phyloP scores from a whole-genome alignment of 2,888 invertebrate genomes.

The Morinoia aosen region DNA sequence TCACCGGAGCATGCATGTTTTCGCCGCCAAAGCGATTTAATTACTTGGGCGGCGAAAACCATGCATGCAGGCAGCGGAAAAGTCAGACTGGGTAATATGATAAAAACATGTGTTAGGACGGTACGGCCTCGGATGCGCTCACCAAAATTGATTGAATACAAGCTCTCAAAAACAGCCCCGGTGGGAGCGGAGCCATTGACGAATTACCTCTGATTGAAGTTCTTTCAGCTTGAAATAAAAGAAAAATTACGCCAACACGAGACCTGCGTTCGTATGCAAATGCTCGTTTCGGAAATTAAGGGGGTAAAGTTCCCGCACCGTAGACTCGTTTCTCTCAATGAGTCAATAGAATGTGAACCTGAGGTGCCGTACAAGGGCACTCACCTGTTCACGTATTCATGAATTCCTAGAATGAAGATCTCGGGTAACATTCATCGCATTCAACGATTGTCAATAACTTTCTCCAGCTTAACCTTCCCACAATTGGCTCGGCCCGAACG shows the following conservation, averaged over 20 bases:
- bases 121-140: background rate
- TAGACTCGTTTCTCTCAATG: background rate
- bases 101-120: too few species aligned
- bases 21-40: too few species aligned
- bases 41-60: too few species aligned
- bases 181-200: background rate
- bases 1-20: too few species aligned
- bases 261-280: background rate
- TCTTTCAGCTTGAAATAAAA: background rate
- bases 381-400: slow-evolving; percentile 14
- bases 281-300: background rate
- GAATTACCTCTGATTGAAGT: background rate
- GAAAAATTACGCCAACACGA: background rate
- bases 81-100: too few species aligned
- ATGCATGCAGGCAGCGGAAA: too few species aligned
- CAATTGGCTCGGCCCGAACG: background rate
- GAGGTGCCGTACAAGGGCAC: background rate
- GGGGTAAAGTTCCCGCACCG: background rate
- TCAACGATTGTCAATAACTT: slow-evolving; percentile 19
- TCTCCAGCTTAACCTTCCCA: background rate
- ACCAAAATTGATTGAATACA: background rate
- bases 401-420: slow-evolving; percentile 17
- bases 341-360: background rate
- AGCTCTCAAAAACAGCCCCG: background rate
- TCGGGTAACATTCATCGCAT: background rate